A percentile compares a stretch with the other conserved stretches of the same genome.
phyloP scores from a whole-genome alignment of 2,888 invertebrate genomes.

The Fragum sueziense region DNA sequence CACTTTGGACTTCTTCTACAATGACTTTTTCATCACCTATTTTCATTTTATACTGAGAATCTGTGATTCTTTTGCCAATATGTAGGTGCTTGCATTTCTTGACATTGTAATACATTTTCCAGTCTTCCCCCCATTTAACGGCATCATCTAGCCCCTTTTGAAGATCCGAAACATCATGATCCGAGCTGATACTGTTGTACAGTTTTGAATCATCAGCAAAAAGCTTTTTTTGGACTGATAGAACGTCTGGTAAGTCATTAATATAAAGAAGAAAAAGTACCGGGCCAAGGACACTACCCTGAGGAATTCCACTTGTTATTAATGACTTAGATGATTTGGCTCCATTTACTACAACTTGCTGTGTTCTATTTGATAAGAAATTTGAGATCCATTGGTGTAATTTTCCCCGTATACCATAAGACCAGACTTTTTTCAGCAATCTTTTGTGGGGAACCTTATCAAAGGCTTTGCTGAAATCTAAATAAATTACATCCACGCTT shows the following conservation, averaged over 20 bases:
- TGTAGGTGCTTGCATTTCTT: conserved; percentile 5
- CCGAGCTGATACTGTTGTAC: not conserved
- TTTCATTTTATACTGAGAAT: too few relatives aligned
- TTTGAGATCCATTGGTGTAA: conserved; percentile 7
- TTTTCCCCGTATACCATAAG: conserved; percentile 8
- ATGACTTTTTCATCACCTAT: too few relatives aligned
- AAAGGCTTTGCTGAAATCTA: conserved; percentile 28
- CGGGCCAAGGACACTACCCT: conserved; percentile 25
- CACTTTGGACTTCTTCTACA: too few relatives aligned
- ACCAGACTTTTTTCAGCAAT: conserved; percentile 5
- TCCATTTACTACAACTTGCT: conserved; percentile 14
- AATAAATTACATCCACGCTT: conserved; percentile 13
- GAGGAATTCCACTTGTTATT: conserved; percentile 11
- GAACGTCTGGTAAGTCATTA: conserved; percentile 11
- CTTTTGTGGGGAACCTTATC: conserved; percentile 24
- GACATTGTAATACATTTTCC: not conserved
- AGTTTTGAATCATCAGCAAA: not conserved
- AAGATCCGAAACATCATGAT: not conserved
- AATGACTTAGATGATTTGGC: not conserved
- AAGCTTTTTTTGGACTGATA: not conserved
- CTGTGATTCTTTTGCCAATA: conserved; percentile 3
- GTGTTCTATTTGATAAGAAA: conserved; percentile 1
- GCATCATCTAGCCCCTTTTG: too few relatives aligned
- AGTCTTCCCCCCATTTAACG: too few relatives aligned
- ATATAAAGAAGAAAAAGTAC: conserved; percentile 14